These are phyloP conservation scores for Chironomus riparius DNA, from an alignment of 2,888 invertebrate species.

Conservation along the genomic window DNA sequence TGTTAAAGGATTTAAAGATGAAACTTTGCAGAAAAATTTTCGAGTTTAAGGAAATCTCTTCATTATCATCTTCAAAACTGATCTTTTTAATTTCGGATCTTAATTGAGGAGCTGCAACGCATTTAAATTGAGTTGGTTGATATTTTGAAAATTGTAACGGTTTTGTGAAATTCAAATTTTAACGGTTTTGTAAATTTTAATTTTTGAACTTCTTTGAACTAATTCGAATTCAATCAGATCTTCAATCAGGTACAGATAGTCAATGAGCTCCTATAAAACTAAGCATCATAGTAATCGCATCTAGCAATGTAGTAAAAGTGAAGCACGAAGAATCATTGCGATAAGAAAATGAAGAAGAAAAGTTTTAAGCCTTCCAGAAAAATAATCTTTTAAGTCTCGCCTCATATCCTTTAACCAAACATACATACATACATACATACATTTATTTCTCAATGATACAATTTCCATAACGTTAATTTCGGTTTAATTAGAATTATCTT, in stretches of 20 bases:
- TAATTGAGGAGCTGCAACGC: too few species aligned
- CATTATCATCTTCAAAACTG: background rate
- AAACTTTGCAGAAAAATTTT: background rate
- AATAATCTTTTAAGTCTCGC: background rate
- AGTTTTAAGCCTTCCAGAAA: background rate
- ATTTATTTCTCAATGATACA: background rate
- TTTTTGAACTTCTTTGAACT: too few species aligned
- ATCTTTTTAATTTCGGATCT: too few species aligned
- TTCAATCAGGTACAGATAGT: background rate
- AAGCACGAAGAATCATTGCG: too few species aligned
- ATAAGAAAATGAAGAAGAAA: background rate
- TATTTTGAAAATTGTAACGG: too few species aligned
- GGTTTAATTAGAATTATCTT: slow-evolving; percentile 12
- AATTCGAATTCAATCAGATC: background rate
- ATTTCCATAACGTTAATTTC: slow-evolving; percentile 10
- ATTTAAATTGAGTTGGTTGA: too few species aligned
- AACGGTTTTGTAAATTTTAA: too few species aligned
- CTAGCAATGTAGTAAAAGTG: too few species aligned
- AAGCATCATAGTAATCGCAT: too few species aligned
- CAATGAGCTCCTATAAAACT: too few species aligned
- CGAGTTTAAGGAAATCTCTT: background rate
- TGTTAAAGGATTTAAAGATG: too few species aligned
- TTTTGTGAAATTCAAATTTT: too few species aligned
- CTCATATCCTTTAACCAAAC: slow-evolving; percentile 1
- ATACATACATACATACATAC: background rate